Base-by-base conservation (phyloP, 2,113 vertebrate species). In the Peromyscus polionotus region DNA sequence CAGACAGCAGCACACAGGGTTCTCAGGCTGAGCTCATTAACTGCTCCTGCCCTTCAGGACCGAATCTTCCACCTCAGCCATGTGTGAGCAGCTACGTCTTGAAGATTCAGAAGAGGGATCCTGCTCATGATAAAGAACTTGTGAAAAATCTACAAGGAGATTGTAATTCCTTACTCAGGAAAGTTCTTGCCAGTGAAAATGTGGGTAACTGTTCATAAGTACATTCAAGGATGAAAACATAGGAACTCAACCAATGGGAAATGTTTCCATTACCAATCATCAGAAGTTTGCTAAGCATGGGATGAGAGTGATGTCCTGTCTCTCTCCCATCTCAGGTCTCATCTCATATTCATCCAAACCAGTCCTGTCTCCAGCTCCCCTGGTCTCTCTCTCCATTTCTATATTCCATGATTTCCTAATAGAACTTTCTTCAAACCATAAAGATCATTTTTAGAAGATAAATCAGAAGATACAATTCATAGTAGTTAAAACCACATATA, bases 401-500 rank as follows among this genome's bases (percentile, higher is more conserved):
- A 36, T n/a, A 59, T 61, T 73, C 76, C 22, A 33, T 0, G 8
- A 70, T n/a, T 91, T 96, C 87, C 57, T 31, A 8, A 61, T 65
- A n/a, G 57, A 16, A 72, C 85, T 86, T 85, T 87, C 45, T 95
- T 36, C 63, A 86, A 76, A 83, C 81, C 68, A n/a, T 79, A 93
- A 68, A 42, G 7, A 67, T 77, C 6, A 84, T 39, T 91, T 80
- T 67, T 73, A 26, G n/a, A 86, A 81, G 59, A 86, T 91, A 95
- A 80, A 65, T 63, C 42, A 90, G 36, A 90, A 93, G 76, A 61
- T 87, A 90, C 86, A 95, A 63, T 67, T 76, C 51, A 95, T 12
- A 68, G 42, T 65, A 93, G 26, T 92, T 94, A 72, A 96, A 92
- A 77, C 1, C 31, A 57, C 28, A 72, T 22, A 54, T 72, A n/a